Evolutionary conservation across 2,113 vertebrate species (phyloP).

Genomic region (Drymodes brunneopygia): DNA sequence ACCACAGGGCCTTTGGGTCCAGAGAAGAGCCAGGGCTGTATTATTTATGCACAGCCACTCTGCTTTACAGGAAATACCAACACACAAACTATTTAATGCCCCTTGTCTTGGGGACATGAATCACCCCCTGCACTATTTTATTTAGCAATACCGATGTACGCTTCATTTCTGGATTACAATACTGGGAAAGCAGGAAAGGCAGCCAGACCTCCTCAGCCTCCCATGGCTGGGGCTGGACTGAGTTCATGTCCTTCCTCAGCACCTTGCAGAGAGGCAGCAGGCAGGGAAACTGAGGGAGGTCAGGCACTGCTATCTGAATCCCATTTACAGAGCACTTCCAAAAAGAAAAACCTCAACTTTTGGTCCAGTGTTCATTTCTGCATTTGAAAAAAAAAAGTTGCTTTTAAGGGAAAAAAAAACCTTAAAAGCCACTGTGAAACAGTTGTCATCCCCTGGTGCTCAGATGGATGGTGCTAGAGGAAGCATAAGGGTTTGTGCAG

Average conservation of each 20-base stretch:
- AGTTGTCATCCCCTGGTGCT: neutral
- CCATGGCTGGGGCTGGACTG: neutral
- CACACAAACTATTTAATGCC: neutral
- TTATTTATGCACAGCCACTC: neutral
- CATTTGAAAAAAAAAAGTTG: neutral
- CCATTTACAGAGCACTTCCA: neutral
- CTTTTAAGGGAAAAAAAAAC: neutral
- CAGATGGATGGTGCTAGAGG: neutral
- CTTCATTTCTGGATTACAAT: neutral
- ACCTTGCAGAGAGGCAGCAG: neutral
- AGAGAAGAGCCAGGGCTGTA: neutral
- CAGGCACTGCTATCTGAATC: neutral
- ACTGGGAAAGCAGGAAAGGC: neutral
- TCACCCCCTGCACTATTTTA: neutral
- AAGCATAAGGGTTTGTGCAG: neutral
- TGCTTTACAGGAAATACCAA: neutral
- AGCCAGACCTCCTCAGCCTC: neutral
- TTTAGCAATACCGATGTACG: neutral
- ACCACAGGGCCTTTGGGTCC: neutral
- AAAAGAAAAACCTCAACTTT: neutral
- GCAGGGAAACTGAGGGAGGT: neutral
- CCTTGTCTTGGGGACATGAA: neutral
- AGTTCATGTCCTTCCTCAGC: neutral
- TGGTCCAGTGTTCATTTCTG: neutral
- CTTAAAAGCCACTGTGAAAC: neutral